Conservation (phyloP, 2,113 vertebrate genomes). For the Esox niger region DNA sequence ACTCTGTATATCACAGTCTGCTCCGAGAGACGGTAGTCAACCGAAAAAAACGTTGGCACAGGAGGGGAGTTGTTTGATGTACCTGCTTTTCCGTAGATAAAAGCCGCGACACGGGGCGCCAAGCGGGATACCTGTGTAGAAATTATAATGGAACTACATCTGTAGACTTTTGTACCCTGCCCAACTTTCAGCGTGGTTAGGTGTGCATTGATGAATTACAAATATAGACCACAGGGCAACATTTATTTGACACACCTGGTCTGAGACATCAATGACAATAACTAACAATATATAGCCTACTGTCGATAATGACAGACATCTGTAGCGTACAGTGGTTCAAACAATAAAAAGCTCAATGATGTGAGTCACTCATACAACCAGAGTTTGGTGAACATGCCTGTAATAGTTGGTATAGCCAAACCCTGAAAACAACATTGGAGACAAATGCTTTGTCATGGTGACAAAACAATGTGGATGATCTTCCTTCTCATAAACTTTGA, state of each 20-base stretch:
- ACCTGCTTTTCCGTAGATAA: constrained; percentile 4
- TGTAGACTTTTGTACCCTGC: too few species aligned
- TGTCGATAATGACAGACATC: too few species aligned
- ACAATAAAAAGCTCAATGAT: neutral
- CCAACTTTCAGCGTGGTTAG: too few species aligned
- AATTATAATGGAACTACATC: too few species aligned
- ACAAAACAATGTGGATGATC: neutral
- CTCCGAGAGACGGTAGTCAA: neutral
- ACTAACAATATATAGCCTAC: too few species aligned
- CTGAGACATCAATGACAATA: too few species aligned
- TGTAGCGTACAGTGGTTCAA: constrained; percentile 14
- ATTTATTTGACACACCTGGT: too few species aligned
- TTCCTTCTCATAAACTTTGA: constrained; percentile 1
- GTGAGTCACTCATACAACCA: neutral
- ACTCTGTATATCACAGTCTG: too few species aligned
- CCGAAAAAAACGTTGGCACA: constrained; percentile 9
- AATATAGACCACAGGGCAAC: too few species aligned
- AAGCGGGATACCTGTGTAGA: neutral
- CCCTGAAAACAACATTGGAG: neutral
- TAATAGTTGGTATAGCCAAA: neutral
- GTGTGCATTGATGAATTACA: too few species aligned
- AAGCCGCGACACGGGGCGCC: too few species aligned
- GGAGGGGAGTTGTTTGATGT: constrained; percentile 1
- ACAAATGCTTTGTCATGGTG: neutral
- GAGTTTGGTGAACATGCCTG: neutral